Base-by-base conservation (phyloP, 1,140 invertebrate genomes). In the Drosophila albomicans region DNA sequence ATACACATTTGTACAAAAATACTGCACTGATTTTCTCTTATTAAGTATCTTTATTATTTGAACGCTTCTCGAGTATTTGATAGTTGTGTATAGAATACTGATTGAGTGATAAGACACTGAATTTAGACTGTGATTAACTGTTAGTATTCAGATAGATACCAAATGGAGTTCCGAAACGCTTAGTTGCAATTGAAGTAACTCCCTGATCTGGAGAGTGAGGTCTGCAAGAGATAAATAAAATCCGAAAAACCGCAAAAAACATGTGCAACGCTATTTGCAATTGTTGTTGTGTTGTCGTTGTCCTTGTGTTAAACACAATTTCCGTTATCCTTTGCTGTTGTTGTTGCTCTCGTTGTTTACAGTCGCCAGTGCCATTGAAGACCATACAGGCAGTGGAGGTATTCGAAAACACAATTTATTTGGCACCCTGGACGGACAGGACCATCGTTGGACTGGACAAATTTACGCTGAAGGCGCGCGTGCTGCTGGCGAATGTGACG, bases 321-420 rank as follows among this genome's bases (percentile, higher is more conserved):
- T 41, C 51, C n/a, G 38, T 41, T 57, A 43, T 43, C 41, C 46
- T 8, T 32, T 56, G 20, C 30, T 51, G n/a, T 72, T 75, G 35
- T 38, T 38, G 35, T 38, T 38, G 35, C 8, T 38, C 1, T 38
- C 8, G 35, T 38, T 38, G 78, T 76, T 65, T 92, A 8, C 89
- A 96, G 94, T 95, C 95, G 1, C 94, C 95, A 64, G 94, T 95
- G 87, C 79, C 82, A 6, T 38, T 92, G 54, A 92, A 91, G 68
- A 84, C 77, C 43, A 92, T 96, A 46, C 95, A 95, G 81, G 95
- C 95, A 30, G 94, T 97, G 35, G 94, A 95, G n/a, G 92, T 96
- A 28, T 96, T 97, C 91, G 95, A 96, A 91, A 94, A 94, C 79
- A 94, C 93, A 75, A 87, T 96, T 56, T 96, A 94, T 93, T 93